Conservation (phyloP, 2,888 invertebrate genomes). For the Sylvicola fuscatus region DNA sequence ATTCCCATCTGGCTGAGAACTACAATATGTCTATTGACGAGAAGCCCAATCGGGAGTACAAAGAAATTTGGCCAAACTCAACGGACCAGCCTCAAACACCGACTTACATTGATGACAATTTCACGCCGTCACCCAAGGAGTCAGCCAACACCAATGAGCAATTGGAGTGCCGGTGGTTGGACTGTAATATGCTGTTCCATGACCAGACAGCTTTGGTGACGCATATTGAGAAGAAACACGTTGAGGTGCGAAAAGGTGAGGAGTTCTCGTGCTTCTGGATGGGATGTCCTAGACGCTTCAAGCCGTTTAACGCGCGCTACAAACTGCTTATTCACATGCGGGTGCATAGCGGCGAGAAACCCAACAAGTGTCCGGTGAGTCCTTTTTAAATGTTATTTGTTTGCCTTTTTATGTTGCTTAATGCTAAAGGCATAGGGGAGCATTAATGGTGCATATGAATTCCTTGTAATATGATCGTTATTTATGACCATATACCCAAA, state of each 20-base stretch:
- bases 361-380: conserved; percentile 92
- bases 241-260: conserved; percentile 67
- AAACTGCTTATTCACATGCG: conserved; percentile 94
- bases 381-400: too few species aligned
- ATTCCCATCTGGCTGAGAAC: conserved; percentile 14
- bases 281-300: conserved; percentile 69
- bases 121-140: neutral
- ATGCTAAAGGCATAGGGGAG: too few species aligned
- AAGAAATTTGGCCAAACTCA: conserved; percentile 19
- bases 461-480: too few species aligned
- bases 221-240: conserved; percentile 72
- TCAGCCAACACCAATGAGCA: conserved; percentile 2
- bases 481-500: too few species aligned
- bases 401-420: too few species aligned
- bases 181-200: conserved; percentile 60
- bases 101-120: neutral
- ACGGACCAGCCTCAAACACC: neutral
- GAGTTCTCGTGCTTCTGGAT: conserved; percentile 89
- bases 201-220: conserved; percentile 61
- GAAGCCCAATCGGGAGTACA: conserved; percentile 23
- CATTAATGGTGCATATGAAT: too few species aligned
- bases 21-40: conserved; percentile 11
- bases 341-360: conserved; percentile 95
- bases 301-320: conserved; percentile 95
- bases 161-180: conserved; percentile 59